These are phyloP conservation scores for Limnephilus marmoratus DNA, from an alignment of 2,888 invertebrate genomes.

Conservation along the genomic window DNA sequence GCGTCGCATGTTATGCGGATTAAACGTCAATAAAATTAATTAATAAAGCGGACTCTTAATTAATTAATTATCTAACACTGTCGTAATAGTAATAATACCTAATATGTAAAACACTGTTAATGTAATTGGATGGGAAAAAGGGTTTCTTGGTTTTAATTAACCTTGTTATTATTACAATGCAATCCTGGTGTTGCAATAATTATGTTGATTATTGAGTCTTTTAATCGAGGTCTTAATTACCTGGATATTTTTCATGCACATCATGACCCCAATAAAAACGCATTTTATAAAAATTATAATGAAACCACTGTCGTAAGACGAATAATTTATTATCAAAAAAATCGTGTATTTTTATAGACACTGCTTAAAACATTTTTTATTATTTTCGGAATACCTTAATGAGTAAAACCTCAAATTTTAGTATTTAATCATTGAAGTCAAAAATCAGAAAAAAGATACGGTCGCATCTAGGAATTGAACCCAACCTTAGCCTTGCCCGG, in stretches of 20 bases:
- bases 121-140: neutral
- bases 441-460: too few relatives aligned
- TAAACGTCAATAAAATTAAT: too few relatives aligned
- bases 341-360: neutral
- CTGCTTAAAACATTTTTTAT: neutral
- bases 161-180: neutral
- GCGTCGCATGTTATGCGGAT: too few relatives aligned
- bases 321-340: neutral
- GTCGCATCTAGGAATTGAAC: too few relatives aligned
- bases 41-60: too few relatives aligned
- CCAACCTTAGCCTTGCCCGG: too few relatives aligned
- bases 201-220: neutral
- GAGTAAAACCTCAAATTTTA: too few relatives aligned
- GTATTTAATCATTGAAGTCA: too few relatives aligned
- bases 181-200: neutral
- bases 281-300: neutral
- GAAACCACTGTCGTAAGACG: neutral
- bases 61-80: too few relatives aligned
- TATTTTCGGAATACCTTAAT: too few relatives aligned
- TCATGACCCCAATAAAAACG: neutral
- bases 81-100: too few relatives aligned
- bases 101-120: too few relatives aligned
- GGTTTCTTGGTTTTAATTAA: neutral
- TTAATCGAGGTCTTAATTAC: neutral
- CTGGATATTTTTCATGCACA: neutral